These are phyloP conservation scores for Indicator indicator DNA, from an alignment of 2,113 vertebrate species.

Conservation along the genomic window DNA sequence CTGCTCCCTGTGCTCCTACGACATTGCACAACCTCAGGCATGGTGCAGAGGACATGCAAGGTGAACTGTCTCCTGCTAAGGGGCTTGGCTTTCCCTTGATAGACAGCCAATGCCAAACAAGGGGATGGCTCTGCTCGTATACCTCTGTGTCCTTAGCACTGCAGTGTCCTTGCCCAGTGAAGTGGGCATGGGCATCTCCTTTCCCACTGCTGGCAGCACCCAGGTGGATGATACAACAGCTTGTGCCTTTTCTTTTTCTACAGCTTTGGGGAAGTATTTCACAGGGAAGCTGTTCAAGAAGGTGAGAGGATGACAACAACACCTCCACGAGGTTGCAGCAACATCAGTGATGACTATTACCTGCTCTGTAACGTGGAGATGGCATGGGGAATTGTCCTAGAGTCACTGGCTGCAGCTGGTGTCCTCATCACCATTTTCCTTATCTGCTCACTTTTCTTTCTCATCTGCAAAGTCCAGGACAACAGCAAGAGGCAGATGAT, in stretches of 20 bases:
- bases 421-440: constrained; percentile 77
- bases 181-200: not conserved
- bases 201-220: not conserved
- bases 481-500: constrained; percentile 72
- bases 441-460: constrained; percentile 76
- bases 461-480: constrained; percentile 80
- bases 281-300: not conserved
- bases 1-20: not conserved
- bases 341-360: constrained; percentile 68
- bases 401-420: constrained; percentile 81
- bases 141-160: not conserved
- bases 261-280: constrained; percentile 24
- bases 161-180: not conserved
- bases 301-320: not conserved
- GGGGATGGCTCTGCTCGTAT: not conserved
- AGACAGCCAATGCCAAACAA: not conserved
- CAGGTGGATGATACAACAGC: not conserved
- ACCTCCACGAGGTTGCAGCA: constrained; percentile 28
- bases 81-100: not conserved
- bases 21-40: not conserved
- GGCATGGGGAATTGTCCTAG: constrained; percentile 88
- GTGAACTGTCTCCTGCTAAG: not conserved
- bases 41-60: not conserved
- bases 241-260: not conserved
- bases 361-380: constrained; percentile 80